A percentile compares a stretch with the other conserved stretches of the same genome.
Evolutionary conservation across 2,113 vertebrate species (phyloP).

Genomic region (Desmodus rotundus): DNA sequence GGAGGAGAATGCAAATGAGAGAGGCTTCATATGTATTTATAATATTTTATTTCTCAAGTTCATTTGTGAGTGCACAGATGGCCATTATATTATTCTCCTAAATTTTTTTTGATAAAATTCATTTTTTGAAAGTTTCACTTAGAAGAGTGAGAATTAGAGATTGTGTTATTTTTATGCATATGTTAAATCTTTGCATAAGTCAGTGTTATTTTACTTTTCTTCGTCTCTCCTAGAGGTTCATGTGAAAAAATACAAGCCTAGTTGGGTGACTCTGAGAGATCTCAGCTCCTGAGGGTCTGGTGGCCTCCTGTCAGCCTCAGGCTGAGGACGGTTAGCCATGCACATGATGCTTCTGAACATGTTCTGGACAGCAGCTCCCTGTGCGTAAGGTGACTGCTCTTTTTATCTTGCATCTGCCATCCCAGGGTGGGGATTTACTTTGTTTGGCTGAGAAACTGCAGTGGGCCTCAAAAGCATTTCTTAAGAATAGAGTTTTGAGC

Average conservation of each 20-base stretch:
- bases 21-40: not conserved
- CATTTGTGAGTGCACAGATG: not conserved
- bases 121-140: not conserved
- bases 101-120: not conserved
- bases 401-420: not conserved
- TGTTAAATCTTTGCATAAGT: not conserved
- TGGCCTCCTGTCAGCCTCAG: not conserved
- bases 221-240: not conserved
- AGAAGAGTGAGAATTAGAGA: not conserved
- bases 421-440: not conserved
- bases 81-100: not conserved
- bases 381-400: not conserved
- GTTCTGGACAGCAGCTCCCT: not conserved
- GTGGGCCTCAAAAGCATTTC: not conserved
- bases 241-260: not conserved
- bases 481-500: not conserved
- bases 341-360: not conserved
- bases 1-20: not conserved
- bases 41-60: conserved; percentile 16
- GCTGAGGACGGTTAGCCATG: no score
- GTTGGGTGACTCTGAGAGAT: not conserved
- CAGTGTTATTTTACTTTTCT: not conserved
- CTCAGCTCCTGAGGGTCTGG: not conserved
- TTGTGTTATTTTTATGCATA: not conserved
- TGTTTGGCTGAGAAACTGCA: not conserved